Base-by-base conservation (phyloP, 2,113 vertebrate genomes). In the Toxotes chatareus region DNA sequence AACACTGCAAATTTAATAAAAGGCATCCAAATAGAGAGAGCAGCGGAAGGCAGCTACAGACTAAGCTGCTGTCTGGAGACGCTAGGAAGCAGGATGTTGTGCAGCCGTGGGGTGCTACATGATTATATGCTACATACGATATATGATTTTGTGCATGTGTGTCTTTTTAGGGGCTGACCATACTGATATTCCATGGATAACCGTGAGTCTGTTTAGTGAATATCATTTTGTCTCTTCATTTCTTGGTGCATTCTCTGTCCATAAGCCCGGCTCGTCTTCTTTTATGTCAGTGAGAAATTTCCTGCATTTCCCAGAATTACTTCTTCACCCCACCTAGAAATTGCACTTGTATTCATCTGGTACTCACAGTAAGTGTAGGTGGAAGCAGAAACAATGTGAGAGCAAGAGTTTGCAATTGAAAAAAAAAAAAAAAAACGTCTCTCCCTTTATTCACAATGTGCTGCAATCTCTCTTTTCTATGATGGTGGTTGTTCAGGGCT, bases 1-100 rank as follows among this genome's bases (percentile, higher is more conserved):
- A 61, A 70, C 14, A 1, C 23, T 76, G 21, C 34, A 55, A 27
- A 76, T 85, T 36, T 65, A 86, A 87, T 88, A 89, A 74, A 51
- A 36, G n/a, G 34, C 19, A 27, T 55, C 31, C 32, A 46, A 81
- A 64, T 17, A 49, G 1, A 61, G 21, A 67, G 76, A 40, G 49
- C 19, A 4, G 46, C 7, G 40, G 55, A 81, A 75, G 55, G 76
- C 49, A 63, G 63, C 55, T 31, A 4, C 32, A 73, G 31, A 64
- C 14, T 12, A 0, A 23, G 57, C 27, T 12, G 57, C 3, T 17
- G 55, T 53, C 49, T 23, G 57, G 21, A 60, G 34, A 59, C 69
- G 59, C 21, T n/a, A 17, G 23, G 60, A 64, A 32, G 14, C 31
- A 53, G 55, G 55, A 23, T 34, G 27, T 40, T 7, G 38, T 8